Conservation (phyloP, 2,113 vertebrate species). For the Otocyon megalotis region DNA sequence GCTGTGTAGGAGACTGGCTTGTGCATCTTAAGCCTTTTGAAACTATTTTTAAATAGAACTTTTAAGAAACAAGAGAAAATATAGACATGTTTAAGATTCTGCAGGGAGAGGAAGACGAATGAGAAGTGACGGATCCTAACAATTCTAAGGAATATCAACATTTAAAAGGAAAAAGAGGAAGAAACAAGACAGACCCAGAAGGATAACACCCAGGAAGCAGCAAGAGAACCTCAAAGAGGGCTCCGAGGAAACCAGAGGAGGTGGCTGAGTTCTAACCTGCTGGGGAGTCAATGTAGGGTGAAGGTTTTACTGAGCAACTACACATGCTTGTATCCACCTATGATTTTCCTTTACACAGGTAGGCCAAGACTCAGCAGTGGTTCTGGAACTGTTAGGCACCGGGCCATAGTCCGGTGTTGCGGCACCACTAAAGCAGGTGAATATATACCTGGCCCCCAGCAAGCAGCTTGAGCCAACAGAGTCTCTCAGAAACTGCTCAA, state of each 20-base stretch:
- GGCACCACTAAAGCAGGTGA: not conserved
- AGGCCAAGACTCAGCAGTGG: not conserved
- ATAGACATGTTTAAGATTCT: not conserved
- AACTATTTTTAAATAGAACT: conserved; percentile 2
- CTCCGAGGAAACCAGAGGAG: not conserved
- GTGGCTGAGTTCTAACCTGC: not conserved
- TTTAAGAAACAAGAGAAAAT: not conserved
- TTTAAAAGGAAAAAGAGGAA: not conserved
- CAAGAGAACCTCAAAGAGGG: not conserved
- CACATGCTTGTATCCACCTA: not conserved
- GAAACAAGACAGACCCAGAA: not conserved
- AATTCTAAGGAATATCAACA: not conserved
- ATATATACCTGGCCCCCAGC: not conserved
- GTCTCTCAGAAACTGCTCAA: not conserved
- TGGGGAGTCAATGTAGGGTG: not conserved
- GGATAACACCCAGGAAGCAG: not conserved
- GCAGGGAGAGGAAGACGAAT: not conserved
- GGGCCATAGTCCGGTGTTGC: not conserved
- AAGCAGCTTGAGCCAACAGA: not conserved
- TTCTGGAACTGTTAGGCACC: not conserved
- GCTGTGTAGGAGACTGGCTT: not conserved
- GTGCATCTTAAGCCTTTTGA: not conserved
- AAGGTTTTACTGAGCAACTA: not conserved
- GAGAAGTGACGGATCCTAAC: not conserved
- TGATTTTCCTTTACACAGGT: not conserved